phyloP scores from a whole-genome alignment of 1,140 invertebrate species.

The Ylistrum balloti region DNA sequence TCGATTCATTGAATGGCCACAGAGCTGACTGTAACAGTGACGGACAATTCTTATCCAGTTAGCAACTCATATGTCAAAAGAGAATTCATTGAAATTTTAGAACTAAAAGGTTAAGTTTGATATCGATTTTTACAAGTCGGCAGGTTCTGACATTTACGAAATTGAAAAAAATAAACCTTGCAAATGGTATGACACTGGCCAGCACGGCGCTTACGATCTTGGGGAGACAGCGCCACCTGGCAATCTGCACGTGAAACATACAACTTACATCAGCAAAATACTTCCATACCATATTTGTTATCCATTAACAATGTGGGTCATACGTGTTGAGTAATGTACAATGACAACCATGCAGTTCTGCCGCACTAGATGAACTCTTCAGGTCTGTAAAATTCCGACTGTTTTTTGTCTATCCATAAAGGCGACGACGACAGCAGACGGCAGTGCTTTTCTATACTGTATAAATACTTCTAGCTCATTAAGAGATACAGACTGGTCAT shows the following conservation, averaged over 20 bases:
- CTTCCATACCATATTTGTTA: not conserved
- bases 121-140: constrained; percentile 32
- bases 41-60: not conserved
- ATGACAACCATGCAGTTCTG: not conserved
- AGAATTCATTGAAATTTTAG: constrained; percentile 22
- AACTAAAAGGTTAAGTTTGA: constrained; percentile 21
- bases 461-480: too few species aligned
- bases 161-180: not conserved
- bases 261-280: not conserved
- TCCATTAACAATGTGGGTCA: not conserved
- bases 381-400: not conserved
- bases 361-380: not conserved
- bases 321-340: not conserved
- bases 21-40: not conserved
- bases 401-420: too few species aligned
- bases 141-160: constrained; percentile 1
- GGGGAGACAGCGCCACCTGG: not conserved
- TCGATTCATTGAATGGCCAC: not conserved
- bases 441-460: too few species aligned
- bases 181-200: not conserved
- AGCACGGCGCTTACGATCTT: not conserved
- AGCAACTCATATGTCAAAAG: not conserved
- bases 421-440: too few species aligned
- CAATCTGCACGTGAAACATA: not conserved
- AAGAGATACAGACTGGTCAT: too few species aligned